Conservation (phyloP, 2,888 invertebrate genomes). For the Pollenia griseotomentosa region DNA sequence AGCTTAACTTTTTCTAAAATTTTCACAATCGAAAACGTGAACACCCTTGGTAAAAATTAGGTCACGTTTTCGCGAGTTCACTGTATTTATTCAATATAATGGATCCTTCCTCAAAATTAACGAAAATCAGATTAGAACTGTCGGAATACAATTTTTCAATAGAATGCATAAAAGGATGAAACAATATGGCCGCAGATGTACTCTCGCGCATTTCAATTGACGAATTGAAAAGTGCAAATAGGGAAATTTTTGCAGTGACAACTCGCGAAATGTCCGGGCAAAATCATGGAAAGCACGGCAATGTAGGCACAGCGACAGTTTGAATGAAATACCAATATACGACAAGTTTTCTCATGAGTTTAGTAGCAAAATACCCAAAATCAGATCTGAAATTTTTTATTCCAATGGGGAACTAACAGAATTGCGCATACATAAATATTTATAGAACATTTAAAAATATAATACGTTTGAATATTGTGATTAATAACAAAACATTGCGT, state of each 20-base stretch:
- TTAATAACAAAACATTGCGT: constrained; percentile 38
- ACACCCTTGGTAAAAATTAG: no score
- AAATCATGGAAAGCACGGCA: background rate
- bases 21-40: no score
- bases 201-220: constrained; percentile 59
- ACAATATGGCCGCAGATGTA: constrained; percentile 67
- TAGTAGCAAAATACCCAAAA: background rate
- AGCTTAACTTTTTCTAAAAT: no score
- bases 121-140: constrained; percentile 75
- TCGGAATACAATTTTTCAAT: constrained; percentile 74
- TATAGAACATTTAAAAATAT: constrained; percentile 28
- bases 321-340: background rate
- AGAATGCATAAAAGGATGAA: constrained; percentile 71
- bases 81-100: constrained; percentile 74
- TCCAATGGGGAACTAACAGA: background rate
- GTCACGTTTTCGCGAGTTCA: no score
- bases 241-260: constrained; percentile 4
- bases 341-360: constrained; percentile 7
- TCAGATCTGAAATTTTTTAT: background rate
- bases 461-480: constrained; percentile 12
- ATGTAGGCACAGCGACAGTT: background rate
- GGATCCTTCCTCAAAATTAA: constrained; percentile 75
- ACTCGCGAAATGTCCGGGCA: background rate
- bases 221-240: constrained; percentile 35
- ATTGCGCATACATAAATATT: no score